phyloP scores from a whole-genome alignment of 2,797 vertebrate species.

The Leuciscus waleckii region DNA sequence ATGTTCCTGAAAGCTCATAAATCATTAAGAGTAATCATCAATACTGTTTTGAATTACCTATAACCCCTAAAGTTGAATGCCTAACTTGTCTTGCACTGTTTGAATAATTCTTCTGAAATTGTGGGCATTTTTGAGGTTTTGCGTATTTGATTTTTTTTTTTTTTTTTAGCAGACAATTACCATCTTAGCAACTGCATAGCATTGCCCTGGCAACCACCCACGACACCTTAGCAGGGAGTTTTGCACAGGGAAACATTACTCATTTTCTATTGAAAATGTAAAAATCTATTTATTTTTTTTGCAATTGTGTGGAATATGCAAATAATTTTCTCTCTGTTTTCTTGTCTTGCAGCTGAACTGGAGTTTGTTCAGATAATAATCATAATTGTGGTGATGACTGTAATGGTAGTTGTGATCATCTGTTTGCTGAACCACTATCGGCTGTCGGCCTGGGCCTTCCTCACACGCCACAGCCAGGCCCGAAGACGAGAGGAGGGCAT shows the following conservation, averaged over 20 bases:
- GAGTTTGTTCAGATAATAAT: slow-evolving; percentile 92
- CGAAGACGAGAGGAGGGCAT: slow-evolving; percentile 78
- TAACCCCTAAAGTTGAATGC: background rate
- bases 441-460: slow-evolving; percentile 84
- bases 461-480: slow-evolving; percentile 82
- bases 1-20: background rate
- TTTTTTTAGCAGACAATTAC: background rate
- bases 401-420: slow-evolving; percentile 89
- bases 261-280: background rate
- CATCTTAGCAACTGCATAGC: background rate
- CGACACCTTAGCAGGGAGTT: background rate
- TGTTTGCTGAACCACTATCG: slow-evolving; percentile 90
- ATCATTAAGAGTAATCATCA: background rate
- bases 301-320: background rate
- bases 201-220: slow-evolving; percentile 1
- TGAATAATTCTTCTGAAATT: background rate
- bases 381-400: slow-evolving; percentile 90
- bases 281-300: too few species aligned
- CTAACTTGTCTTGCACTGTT: background rate
- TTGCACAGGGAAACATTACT: background rate
- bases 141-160: background rate
- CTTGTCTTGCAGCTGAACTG: slow-evolving; percentile 84
- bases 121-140: background rate
- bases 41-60: background rate
- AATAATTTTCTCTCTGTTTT: slow-evolving; percentile 36